These are phyloP conservation scores for Addax nasomaculatus DNA, from an alignment of 2,113 vertebrate species.

Conservation along the genomic window DNA sequence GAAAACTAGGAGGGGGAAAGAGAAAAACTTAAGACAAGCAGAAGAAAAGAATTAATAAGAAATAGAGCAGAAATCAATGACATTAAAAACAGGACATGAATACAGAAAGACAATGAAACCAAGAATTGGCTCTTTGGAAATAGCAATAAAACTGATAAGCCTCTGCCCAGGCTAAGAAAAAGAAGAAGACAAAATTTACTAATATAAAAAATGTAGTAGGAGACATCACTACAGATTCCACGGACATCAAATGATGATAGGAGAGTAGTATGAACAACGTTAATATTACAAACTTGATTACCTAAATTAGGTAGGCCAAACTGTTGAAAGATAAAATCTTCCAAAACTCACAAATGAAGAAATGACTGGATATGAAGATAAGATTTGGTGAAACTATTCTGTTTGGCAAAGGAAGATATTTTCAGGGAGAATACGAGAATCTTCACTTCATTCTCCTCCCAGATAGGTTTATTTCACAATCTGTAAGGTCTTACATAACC, in stretches of 20 bases:
- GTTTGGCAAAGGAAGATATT: neutral
- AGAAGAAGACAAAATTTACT: neutral
- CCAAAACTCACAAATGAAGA: neutral
- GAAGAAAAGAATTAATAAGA: neutral
- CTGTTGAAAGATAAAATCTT: neutral
- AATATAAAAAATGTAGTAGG: neutral
- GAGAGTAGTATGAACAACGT: neutral
- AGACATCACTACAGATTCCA: neutral
- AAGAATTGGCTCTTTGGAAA: neutral
- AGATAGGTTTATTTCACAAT: neutral
- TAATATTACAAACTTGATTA: neutral
- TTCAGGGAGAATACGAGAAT: accelerated
- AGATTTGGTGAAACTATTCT: neutral
- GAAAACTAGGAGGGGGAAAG: neutral
- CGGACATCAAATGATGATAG: neutral
- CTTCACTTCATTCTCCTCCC: neutral
- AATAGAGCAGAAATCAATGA: neutral
- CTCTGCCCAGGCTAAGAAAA: neutral
- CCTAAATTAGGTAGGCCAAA: neutral
- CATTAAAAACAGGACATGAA: neutral
- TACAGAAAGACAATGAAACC: neutral
- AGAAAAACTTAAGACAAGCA: neutral
- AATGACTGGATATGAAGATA: neutral
- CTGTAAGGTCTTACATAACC: neutral
- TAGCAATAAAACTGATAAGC: neutral